These are phyloP conservation scores for Anarsia innoxiella DNA, from an alignment of 2,888 invertebrate genomes.

Conservation along the genomic window DNA sequence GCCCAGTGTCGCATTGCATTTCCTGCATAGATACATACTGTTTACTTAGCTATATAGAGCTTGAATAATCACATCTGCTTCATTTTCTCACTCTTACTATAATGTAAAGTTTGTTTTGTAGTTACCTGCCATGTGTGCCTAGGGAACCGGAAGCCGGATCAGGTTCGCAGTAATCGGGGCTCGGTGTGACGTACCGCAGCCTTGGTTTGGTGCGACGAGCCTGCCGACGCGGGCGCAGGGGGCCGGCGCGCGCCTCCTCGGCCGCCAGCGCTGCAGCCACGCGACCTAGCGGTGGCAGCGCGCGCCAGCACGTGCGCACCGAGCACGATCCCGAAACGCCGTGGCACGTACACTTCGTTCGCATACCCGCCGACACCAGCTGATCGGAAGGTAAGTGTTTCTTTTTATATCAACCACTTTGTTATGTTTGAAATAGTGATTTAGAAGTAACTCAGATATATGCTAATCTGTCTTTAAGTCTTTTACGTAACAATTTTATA, in stretches of 20 bases:
- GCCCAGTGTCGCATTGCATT: slow-evolving; percentile 80
- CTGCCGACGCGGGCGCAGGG: slow-evolving; percentile 43
- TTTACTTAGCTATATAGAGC: too few relatives aligned
- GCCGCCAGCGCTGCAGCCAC: slow-evolving; percentile 73
- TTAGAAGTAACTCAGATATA: too few relatives aligned
- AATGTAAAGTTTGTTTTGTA: neutral
- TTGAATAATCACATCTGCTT: too few relatives aligned
- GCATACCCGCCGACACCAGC: slow-evolving; percentile 76
- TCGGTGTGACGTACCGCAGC: slow-evolving; percentile 84
- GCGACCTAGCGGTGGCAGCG: slow-evolving; percentile 78
- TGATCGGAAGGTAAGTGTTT: slow-evolving; percentile 37
- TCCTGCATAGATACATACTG: too few relatives aligned
- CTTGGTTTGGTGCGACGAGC: slow-evolving; percentile 69
- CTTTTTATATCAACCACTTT: too few relatives aligned
- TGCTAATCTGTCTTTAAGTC: too few relatives aligned
- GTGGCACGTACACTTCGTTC: slow-evolving; percentile 86
- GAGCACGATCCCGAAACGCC: slow-evolving; percentile 90
- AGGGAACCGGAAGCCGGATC: slow-evolving; percentile 83
- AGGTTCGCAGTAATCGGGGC: slow-evolving; percentile 88
- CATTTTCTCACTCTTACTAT: neutral
- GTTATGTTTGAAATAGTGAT: too few relatives aligned
- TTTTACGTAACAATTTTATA: too few relatives aligned
- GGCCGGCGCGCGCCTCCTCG: slow-evolving; percentile 58
- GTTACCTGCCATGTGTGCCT: slow-evolving; percentile 85
- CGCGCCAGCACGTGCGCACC: slow-evolving; percentile 87